Percentiles rank a stretch among this genome's conserved stretches.
Conservation (phyloP, 2,888 invertebrate species). For the Agonopterix subpropinquella region DNA sequence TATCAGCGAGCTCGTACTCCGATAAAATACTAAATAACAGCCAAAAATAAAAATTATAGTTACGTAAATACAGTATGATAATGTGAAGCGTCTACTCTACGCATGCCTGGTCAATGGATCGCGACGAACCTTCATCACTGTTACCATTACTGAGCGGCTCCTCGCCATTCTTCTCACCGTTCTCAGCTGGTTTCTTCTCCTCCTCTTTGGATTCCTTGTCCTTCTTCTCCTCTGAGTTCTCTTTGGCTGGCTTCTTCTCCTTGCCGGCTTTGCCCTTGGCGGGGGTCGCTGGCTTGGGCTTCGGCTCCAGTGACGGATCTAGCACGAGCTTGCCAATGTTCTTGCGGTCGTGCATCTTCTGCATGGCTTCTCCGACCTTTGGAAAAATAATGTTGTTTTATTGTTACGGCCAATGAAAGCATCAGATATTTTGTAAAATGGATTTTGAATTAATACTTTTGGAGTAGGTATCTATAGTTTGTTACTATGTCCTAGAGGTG, state of each 20-base stretch:
- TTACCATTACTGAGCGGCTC: conserved; percentile 72
- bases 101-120: conserved; percentile 52
- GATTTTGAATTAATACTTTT: too few species aligned
- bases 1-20: too few species aligned
- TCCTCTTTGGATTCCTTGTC: conserved; percentile 76
- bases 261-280: conserved; percentile 82
- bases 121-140: conserved; percentile 74
- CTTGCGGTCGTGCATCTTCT: conserved; percentile 93
- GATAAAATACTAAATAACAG: conserved; percentile 5
- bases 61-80: conserved; percentile 12
- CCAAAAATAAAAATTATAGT: conserved; percentile 17
- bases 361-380: conserved; percentile 92
- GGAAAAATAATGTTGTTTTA: background rate
- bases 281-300: conserved; percentile 86
- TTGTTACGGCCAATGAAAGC: too few species aligned
- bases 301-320: conserved; percentile 86
- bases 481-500: too few species aligned
- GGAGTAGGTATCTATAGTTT: too few species aligned
- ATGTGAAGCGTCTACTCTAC: conserved; percentile 51
- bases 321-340: conserved; percentile 92
- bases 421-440: too few species aligned
- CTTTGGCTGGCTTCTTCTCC: conserved; percentile 79
- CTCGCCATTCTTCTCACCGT: conserved; percentile 69
- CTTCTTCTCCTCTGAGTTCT: conserved; percentile 81
- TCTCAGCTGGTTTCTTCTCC: conserved; percentile 63